Conservation (phyloP, 2,888 invertebrate species). For the Syritta pipiens region DNA sequence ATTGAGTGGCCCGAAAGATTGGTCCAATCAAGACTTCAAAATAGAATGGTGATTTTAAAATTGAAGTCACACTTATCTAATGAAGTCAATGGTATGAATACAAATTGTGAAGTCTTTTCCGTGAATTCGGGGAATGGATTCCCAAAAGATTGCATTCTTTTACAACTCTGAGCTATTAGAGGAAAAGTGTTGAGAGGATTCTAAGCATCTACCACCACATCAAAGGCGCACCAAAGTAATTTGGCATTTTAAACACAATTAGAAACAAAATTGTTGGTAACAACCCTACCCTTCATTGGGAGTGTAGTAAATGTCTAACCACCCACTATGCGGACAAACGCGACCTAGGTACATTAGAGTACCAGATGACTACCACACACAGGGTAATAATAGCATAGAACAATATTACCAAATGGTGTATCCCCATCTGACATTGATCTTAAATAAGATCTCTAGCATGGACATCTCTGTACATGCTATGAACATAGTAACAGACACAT, state of each 20-base stretch:
- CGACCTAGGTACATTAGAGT: constrained; percentile 47
- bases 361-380: too few species aligned
- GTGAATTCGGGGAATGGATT: too few species aligned
- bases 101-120: too few species aligned
- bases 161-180: too few species aligned
- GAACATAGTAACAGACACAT: constrained; percentile 25
- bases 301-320: constrained; percentile 16
- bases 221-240: neutral
- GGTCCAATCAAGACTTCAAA: too few species aligned
- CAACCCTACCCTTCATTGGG: neutral
- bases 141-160: too few species aligned
- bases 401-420: too few species aligned
- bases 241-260: neutral
- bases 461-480: constrained; percentile 45
- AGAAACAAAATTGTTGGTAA: neutral
- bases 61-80: too few species aligned
- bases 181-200: constrained; percentile 30
- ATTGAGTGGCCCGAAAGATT: too few species aligned
- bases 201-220: constrained; percentile 17
- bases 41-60: too few species aligned
- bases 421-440: constrained; percentile 49
- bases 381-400: too few species aligned
- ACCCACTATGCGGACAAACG: constrained; percentile 56
- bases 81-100: too few species aligned
- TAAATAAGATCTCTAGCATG: constrained; percentile 54